Percentiles rank a stretch among this genome's conserved stretches.
Conservation (phyloP, 2,888 invertebrate genomes). For the Cordylochernes scorpioides region DNA sequence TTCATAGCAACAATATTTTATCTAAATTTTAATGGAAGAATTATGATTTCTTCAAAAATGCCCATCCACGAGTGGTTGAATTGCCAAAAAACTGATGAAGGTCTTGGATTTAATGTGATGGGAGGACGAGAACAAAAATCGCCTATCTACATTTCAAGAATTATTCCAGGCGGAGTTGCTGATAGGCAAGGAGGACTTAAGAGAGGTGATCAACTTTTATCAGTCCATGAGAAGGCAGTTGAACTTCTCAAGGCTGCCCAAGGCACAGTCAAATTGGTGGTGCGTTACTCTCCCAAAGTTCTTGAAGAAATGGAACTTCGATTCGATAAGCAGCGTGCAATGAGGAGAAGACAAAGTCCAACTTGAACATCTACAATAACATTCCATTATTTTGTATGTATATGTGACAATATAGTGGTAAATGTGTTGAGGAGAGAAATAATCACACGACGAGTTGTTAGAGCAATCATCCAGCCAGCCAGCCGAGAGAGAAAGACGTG, state of each 20-base stretch:
- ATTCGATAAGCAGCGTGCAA: conserved; percentile 65
- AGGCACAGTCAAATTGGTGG: conserved; percentile 81
- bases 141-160: conserved; percentile 94
- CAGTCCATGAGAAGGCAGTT: conserved; percentile 95
- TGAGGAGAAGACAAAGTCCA: too few relatives aligned
- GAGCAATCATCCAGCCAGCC: too few relatives aligned
- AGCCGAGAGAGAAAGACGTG: too few relatives aligned
- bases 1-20: too few relatives aligned
- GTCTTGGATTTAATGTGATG: conserved; percentile 97
- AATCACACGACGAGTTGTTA: too few relatives aligned
- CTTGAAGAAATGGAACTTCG: conserved; percentile 98
- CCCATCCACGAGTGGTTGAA: conserved; percentile 92
- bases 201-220: conserved; percentile 84
- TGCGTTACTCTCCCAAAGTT: conserved; percentile 93
- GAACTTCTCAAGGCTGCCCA: conserved; percentile 87
- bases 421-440: too few relatives aligned
- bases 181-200: conserved; percentile 90
- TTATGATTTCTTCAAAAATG: too few relatives aligned
- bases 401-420: too few relatives aligned
- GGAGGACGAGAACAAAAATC: conserved; percentile 98
- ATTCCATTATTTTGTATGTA: too few relatives aligned
- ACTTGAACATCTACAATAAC: too few relatives aligned
- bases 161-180: conserved; percentile 95
- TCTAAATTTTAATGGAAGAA: too few relatives aligned
- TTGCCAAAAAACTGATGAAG: conserved; percentile 98